Evolutionary conservation across 2,113 vertebrate species (phyloP), one percentile per base, ranked within the genome.

Genomic region (Anas platyrhynchos): DNA sequence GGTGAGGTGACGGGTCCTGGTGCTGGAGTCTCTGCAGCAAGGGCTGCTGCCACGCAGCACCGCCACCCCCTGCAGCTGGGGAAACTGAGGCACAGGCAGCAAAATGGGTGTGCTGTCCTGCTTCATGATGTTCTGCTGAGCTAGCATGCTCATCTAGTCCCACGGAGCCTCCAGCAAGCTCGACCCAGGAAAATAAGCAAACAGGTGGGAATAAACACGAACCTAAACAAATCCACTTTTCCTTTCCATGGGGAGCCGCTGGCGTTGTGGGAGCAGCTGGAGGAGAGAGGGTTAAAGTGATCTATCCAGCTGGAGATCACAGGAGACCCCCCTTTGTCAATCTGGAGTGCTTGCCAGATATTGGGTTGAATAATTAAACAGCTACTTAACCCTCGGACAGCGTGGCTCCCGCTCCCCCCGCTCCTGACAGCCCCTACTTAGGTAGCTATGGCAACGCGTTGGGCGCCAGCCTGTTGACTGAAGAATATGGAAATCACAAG

Each of bases 401-500:
- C 27, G 11, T 29, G 63, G 84, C 88, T 95, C 88, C 93, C 79
- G 9, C 79, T 73, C 38, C 36, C 90, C 83, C 90, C 83, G 80
- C 92, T 82, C 79, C 96, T 71, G 88, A 79, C 93, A 91, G 88
- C 94, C 95, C 68, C 56, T 61, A 55, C 91, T 95, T 72, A 3
- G 32, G 92, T 96, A 91, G 66, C 95, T 71, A 95, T 93, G 83
- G 96, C 62, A 97, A 97, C 91, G 7, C 18, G 46, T 75, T 62
- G 95, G 96, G 94, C 52, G 59, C 90, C 81, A 65, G 94, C 92
- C 91, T 93, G 90, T 72, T 82, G 95, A 87, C 90, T 73, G 87
- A 91, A 89, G 75, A 82, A 85, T 90, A 87, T 94, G 88, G 95
- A 96, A 96, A 97, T 93, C 91, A 81, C 94, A 85, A 93, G 92